Base-by-base conservation (phyloP, 2,888 invertebrate genomes). In the Melitaea athalia region DNA sequence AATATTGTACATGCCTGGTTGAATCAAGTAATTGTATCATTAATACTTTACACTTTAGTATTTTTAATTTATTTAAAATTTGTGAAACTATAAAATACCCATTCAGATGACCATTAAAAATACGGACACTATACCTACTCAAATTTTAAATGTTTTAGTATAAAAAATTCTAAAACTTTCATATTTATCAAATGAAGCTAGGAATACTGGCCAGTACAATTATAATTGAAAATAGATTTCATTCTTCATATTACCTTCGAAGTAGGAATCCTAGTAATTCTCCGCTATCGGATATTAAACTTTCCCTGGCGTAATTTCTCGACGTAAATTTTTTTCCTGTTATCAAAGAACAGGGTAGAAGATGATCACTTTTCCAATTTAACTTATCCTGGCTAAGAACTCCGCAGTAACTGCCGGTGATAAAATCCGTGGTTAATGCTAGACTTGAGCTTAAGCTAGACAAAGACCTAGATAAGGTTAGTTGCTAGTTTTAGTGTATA, bases 301-400 rank as follows among this genome's bases (percentile, higher is more conserved):
- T 57, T 57, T 57, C 42, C 57, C 38, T 8, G 57, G 42, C 57
- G 31, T 42, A 57, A 57, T 42, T 57, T 57, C 57, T 57, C 38
- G 57, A 57, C 38, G 57, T 57, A 33, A 0, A 17, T 57, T 57
- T 57, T 52, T 57, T 57, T 57, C 57, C 42, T 38, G 53, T 57
- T 57, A 57, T 57, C 57, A 57, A 38, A 42, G 57, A 57, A 57
- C 47, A 47, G 33, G 55, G 49, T 59, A 63, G 67, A 76, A 78
- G 77, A 77, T 78, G 79, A 79, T 79, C 78, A 76, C 77, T 76
- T 79, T 79, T 81, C 75, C 81, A 81, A 82, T 81, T 81, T 81
- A 78, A 79, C 78, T 81, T 82, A 81, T 78, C 81, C 77, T 64
- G 66, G 74, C 75, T 78, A 74, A 77, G 76, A 68, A 74, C 70